A percentile compares a stretch with the other conserved stretches of the same genome.
phyloP scores from a whole-genome alignment of 2,113 vertebrate genomes.

The Heloderma charlesbogerti region DNA sequence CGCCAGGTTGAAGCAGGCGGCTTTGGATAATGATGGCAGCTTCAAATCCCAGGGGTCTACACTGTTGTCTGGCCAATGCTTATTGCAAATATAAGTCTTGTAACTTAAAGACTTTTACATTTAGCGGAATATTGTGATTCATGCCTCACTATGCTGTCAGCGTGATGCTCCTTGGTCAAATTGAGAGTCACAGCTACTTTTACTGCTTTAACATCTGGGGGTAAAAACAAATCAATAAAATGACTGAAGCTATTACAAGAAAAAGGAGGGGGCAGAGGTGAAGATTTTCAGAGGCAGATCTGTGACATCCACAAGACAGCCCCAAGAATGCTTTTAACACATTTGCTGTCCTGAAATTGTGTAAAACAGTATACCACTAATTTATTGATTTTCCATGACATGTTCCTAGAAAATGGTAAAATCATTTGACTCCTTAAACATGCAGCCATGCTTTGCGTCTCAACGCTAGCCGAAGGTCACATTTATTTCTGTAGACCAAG shows the following conservation, averaged over 20 bases:
- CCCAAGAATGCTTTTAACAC: slow-evolving; percentile 34
- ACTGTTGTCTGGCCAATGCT: slow-evolving; percentile 2
- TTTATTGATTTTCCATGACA: slow-evolving; percentile 34
- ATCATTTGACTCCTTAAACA: not conserved
- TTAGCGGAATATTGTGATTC: slow-evolving; percentile 3
- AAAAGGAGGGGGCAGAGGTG: slow-evolving; percentile 49
- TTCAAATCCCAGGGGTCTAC: not conserved
- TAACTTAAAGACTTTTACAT: slow-evolving; percentile 15
- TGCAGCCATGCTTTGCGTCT: not conserved
- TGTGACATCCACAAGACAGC: slow-evolving; percentile 36
- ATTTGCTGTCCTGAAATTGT: slow-evolving; percentile 39
- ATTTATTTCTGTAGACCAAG: not conserved
- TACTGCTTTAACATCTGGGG: slow-evolving; percentile 50
- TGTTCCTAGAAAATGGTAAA: not conserved
- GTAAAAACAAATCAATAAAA: slow-evolving; percentile 62
- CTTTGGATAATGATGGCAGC: not conserved
- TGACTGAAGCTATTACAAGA: slow-evolving; percentile 58
- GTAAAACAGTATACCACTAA: not conserved
- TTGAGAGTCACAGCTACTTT: slow-evolving; percentile 47
- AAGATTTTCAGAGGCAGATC: slow-evolving; percentile 48
- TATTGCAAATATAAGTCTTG: not conserved
- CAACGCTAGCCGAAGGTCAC: not conserved
- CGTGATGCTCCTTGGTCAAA: slow-evolving; percentile 33
- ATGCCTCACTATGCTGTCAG: slow-evolving; percentile 32
- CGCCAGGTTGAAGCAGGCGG: too few species aligned